These are phyloP conservation scores for Diorhabda carinulata DNA, from an alignment of 1,140 invertebrate genomes.

Conservation along the genomic window DNA sequence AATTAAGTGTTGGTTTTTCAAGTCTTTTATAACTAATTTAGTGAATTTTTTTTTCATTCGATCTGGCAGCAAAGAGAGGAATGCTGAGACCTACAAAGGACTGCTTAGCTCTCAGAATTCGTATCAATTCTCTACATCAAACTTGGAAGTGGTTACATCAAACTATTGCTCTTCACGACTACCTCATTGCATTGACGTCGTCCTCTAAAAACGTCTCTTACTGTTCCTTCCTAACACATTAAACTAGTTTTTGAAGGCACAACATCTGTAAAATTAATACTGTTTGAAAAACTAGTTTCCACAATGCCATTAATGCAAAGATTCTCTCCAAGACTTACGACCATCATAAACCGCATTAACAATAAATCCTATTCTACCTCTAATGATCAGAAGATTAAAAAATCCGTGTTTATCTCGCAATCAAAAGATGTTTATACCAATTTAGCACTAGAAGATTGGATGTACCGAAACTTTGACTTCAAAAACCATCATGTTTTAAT, in stretches of 20 bases:
- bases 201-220: constrained; percentile 59
- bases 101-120: constrained; percentile 79
- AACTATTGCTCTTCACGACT: constrained; percentile 79
- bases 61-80: constrained; percentile 57
- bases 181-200: constrained; percentile 72
- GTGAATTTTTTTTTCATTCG: constrained; percentile 29
- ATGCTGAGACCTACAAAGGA: constrained; percentile 78
- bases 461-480: constrained; percentile 83
- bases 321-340: constrained; percentile 25
- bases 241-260: constrained; percentile 31
- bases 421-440: constrained; percentile 87
- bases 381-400: constrained; percentile 45
- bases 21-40: not conserved
- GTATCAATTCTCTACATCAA: constrained; percentile 78
- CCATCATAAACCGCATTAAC: constrained; percentile 21
- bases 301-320: constrained; percentile 43
- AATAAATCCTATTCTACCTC: constrained; percentile 21
- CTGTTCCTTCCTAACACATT: constrained; percentile 26
- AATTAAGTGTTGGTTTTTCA: not conserved
- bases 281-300: constrained; percentile 8
- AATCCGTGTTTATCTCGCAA: constrained; percentile 88
- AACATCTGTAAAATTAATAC: constrained; percentile 30
- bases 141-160: constrained; percentile 92
- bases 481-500: constrained; percentile 76
- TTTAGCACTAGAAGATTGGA: constrained; percentile 91